Evolutionary conservation across 1,140 invertebrate genomes (phyloP), one percentile per base, ranked within the genome.

Genomic region (Kradibia gibbosae): DNA sequence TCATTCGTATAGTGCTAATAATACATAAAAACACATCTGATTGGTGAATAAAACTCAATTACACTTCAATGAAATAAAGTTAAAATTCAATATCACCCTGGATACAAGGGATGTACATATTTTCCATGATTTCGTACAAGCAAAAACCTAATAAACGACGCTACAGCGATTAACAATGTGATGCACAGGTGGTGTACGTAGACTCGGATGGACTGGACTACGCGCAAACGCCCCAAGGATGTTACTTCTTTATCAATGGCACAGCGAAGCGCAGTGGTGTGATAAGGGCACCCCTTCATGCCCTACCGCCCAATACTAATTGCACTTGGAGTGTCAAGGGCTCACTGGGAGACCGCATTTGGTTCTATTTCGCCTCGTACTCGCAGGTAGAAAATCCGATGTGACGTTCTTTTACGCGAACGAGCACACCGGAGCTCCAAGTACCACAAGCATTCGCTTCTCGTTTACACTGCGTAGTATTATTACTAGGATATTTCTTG

Each of bases 331-430:
- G 94, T 82, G 96, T 98, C 86, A 93, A 94, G 84, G 96, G 96
- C 25, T 93, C 93, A 72, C 93, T 94, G 34, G 94, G 94, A 71
- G 96, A 97, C 86, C 92, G 95, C 39, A 94, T 98, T 28, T 98
- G 97, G 96, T 92, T 97, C 55, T 97, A 96, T 88, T 97, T 97
- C 88, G 93, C 96, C 70, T 96, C 95, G 73, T 97, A 96, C 89
- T 94, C 94, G 71, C 95, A 93, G 94, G 81, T 82, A 0, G 39
- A 25, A 11, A 76, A n/a, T 17, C 10, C 10, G 25, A 60, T 13
- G 25, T 60, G 25, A 13, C 13, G 3, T 20, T 10, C 53, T 60
- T 60, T 1, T 7, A 28, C 31, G 25, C 2, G 25, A 60, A 8
- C 55, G 55, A 11, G 55, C 13, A 53, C 3, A 55, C 22, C 13